Evolutionary conservation across 2,113 vertebrate species (phyloP).

Genomic region (Cyanoliseus patagonus): DNA sequence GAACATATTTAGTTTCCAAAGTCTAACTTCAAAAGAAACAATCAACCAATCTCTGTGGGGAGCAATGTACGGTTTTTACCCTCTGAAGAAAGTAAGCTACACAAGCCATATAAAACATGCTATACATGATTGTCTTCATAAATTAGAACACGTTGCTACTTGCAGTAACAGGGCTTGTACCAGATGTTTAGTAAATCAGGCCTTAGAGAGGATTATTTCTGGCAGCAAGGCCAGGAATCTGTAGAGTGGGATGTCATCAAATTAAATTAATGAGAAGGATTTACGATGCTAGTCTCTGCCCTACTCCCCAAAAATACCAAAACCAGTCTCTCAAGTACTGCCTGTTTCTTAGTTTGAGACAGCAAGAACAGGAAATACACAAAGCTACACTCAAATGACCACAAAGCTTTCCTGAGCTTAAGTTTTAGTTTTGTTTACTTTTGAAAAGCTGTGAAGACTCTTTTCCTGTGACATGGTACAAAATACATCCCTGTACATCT

Average conservation of each 20-base stretch:
- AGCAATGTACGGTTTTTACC: neutral
- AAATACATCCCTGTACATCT: neutral
- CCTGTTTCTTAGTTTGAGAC: conserved; percentile 34
- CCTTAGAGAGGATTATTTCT: conserved; percentile 65
- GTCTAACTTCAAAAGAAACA: conserved; percentile 5
- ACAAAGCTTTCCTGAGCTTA: neutral
- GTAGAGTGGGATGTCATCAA: conserved; percentile 40
- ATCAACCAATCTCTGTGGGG: neutral
- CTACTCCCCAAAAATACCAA: conserved; percentile 26
- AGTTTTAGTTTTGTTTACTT: neutral
- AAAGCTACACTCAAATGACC: neutral
- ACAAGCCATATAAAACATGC: neutral
- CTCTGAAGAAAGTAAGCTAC: neutral
- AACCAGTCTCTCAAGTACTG: conserved; percentile 50
- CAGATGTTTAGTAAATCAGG: conserved; percentile 61
- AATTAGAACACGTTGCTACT: conserved; percentile 46
- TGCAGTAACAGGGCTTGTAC: conserved; percentile 56
- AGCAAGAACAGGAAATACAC: neutral
- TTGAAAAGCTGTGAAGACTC: neutral
- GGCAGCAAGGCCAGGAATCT: conserved; percentile 46
- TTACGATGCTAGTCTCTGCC: neutral
- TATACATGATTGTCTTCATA: neutral
- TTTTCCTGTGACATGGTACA: neutral
- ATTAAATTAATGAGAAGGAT: conserved; percentile 39
- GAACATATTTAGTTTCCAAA: neutral